phyloP scores from a whole-genome alignment of 2,888 invertebrate genomes.

The Agriopis marginaria region DNA sequence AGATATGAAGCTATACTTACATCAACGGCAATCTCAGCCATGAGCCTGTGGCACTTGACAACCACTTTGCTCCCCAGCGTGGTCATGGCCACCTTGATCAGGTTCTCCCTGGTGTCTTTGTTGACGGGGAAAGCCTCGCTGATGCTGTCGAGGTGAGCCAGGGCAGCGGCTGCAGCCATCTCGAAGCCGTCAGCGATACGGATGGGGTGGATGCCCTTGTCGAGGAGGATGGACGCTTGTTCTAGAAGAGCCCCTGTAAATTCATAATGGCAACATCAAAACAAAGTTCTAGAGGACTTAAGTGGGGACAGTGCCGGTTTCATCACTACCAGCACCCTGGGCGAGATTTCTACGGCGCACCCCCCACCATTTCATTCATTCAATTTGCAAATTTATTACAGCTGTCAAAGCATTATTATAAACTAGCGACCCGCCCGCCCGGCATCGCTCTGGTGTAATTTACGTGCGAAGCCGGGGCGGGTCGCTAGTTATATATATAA shows the following conservation, averaged over 20 bases:
- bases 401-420: too few relatives aligned
- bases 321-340: too few relatives aligned
- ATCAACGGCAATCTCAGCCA: slow-evolving; percentile 99
- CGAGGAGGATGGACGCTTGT: slow-evolving; percentile 96
- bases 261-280: not conserved
- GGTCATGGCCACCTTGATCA: slow-evolving; percentile 98
- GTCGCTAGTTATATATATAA: too few relatives aligned
- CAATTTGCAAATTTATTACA: too few relatives aligned
- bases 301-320: too few relatives aligned
- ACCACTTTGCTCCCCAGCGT: slow-evolving; percentile 99
- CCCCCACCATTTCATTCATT: too few relatives aligned
- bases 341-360: too few relatives aligned
- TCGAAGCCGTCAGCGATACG: slow-evolving; percentile 99
- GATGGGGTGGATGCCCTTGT: slow-evolving; percentile 99
- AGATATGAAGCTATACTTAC: slow-evolving; percentile 59
- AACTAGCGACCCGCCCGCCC: too few relatives aligned
- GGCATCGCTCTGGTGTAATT: too few relatives aligned
- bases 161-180: slow-evolving; percentile 96
- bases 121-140: slow-evolving; percentile 96
- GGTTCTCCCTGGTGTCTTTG: slow-evolving; percentile 92
- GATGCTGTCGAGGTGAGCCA: slow-evolving; percentile 94
- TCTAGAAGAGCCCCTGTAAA: slow-evolving; percentile 94
- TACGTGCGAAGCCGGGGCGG: too few relatives aligned
- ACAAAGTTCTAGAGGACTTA: not conserved
- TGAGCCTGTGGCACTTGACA: slow-evolving; percentile 97